These are phyloP conservation scores for Dermochelys coriacea DNA, from an alignment of 2,797 vertebrate species.

Conservation along the genomic window DNA sequence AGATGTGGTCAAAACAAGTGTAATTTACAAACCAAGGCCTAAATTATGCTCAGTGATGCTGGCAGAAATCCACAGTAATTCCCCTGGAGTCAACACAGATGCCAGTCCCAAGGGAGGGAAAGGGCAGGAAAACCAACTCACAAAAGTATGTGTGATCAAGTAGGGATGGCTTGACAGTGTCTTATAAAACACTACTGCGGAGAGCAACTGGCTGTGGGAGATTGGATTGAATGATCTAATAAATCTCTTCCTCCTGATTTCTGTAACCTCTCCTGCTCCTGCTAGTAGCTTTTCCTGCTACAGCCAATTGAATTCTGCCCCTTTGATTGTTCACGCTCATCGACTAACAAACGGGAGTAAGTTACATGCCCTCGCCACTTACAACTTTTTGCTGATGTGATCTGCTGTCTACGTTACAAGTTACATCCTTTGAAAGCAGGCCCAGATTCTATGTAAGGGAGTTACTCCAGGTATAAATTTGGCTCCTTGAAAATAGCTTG, in stretches of 20 bases:
- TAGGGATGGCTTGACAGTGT: background rate
- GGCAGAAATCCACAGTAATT: background rate
- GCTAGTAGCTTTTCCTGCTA: background rate
- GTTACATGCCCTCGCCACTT: background rate
- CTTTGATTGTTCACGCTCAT: background rate
- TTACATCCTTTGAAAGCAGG: background rate
- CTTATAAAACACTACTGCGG: background rate
- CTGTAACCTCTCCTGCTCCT: background rate
- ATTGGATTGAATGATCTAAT: rapidly evolving
- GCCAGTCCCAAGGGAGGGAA: background rate
- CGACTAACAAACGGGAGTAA: background rate
- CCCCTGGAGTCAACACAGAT: background rate
- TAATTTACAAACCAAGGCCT: background rate
- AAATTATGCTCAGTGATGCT: background rate
- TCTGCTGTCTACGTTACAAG: rapidly evolving
- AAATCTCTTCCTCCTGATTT: background rate
- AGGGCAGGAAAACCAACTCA: background rate
- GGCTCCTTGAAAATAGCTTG: background rate
- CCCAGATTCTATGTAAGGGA: background rate
- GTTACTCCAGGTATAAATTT: background rate
- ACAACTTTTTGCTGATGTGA: background rate
- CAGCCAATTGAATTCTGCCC: background rate
- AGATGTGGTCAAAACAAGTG: background rate
- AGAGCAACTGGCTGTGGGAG: background rate
- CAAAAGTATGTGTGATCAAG: background rate